These are phyloP conservation scores for Acanthosoma haemorrhoidale DNA, from an alignment of 2,888 invertebrate genomes.

Conservation along the genomic window DNA sequence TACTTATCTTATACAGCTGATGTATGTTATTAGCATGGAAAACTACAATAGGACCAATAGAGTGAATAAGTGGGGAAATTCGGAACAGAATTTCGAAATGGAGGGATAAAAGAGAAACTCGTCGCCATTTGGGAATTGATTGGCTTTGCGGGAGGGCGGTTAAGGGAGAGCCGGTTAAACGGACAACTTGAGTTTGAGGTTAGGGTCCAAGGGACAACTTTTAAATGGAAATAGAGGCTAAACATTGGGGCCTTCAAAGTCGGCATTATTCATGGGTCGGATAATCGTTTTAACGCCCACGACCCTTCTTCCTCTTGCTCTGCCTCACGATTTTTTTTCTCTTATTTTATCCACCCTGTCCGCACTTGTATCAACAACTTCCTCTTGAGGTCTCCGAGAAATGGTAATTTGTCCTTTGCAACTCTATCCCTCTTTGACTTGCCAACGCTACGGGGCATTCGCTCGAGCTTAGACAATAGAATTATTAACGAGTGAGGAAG, in stretches of 20 bases:
- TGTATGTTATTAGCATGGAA: too few relatives aligned
- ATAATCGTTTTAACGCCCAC: not conserved
- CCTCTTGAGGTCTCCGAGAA: not conserved
- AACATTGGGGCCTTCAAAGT: not conserved
- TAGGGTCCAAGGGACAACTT: not conserved
- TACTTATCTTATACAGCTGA: too few relatives aligned
- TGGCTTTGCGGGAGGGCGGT: not conserved
- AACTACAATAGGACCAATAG: not conserved
- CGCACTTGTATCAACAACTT: not conserved
- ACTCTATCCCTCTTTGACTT: too few relatives aligned
- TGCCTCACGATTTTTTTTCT: not conserved
- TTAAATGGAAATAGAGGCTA: constrained; percentile 7
- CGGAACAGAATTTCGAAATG: too few relatives aligned
- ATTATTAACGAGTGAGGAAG: too few relatives aligned
- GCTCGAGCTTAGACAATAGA: too few relatives aligned
- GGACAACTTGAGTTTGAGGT: not conserved
- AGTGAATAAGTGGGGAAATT: not conserved
- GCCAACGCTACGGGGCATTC: too few relatives aligned
- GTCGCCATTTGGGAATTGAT: not conserved
- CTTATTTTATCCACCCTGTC: not conserved
- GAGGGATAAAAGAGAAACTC: not conserved
- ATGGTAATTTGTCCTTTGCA: too few relatives aligned
- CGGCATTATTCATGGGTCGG: not conserved
- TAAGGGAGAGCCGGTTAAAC: not conserved
- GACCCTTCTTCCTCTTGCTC: too few relatives aligned